Base-by-base conservation (phyloP, 2,888 invertebrate genomes). In the Drosophila yooni region DNA sequence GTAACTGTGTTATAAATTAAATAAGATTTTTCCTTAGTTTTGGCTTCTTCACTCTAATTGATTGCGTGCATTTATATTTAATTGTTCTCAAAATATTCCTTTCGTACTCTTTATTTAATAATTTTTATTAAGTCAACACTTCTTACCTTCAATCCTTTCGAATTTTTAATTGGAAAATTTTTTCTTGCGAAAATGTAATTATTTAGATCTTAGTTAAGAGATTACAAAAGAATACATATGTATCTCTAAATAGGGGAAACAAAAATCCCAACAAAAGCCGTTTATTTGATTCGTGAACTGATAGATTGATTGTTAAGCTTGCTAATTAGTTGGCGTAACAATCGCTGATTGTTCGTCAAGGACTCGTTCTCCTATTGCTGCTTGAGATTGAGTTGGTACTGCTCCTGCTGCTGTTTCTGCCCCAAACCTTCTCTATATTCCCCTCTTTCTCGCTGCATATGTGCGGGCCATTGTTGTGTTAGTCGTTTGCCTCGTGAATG, bases 401-500 rank as follows among this genome's bases (percentile, higher is more conserved):
- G 58, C 38, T 33, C 18, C 18, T 36, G 21, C 18, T 53, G 48
- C 36, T 34, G 27, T 13, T 27, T 15, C 18, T 53, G 40, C 15
- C 46, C 2, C 11, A 31, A 15, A 10, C 62, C n/a, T 57, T 11
- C 25, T 69, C 31, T 0, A 27, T 13, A 25, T 57, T 78, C 27
- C 76, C 81, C 27, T 81, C 78, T 15, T 66, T 74, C 27, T 79
- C 80, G 50, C 68, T 76, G 68, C 76, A 57, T 57, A 38, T 29
- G 18, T 75, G 80, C 46, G 43, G 40, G 0, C 36, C 70, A 50
- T 74, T 74, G n/a, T 6, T 63, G 34, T 36, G 50, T 31, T 64
- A 21, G 8, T 2, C 18, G 6, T 6, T n/a, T 1, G 21, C 3
- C 0, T 38, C 33, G 36, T 7, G 7, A 29, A 15, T 0, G 1